These are phyloP conservation scores for Osedax frankpressi DNA, from an alignment of 2,888 invertebrate genomes.

Conservation along the genomic window DNA sequence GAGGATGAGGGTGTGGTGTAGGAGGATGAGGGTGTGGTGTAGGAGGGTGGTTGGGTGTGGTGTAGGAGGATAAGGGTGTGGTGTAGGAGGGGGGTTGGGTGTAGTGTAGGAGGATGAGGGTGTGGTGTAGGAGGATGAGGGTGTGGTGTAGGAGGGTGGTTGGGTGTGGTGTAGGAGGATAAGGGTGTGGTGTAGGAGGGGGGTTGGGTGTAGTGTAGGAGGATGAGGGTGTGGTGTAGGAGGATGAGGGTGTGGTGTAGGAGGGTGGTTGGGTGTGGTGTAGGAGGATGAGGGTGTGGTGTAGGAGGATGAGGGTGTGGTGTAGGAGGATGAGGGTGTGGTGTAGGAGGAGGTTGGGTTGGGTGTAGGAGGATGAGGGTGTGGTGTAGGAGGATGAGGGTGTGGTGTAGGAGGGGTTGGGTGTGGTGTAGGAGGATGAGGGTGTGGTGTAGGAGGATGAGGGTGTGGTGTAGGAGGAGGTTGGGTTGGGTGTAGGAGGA, in stretches of 20 bases:
- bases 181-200: not conserved
- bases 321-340: not conserved
- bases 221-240: slow-evolving; percentile 48
- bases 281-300: not conserved
- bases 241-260: no score
- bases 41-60: slow-evolving; percentile 52
- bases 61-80: not conserved
- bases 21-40: not conserved
- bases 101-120: not conserved
- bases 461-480: no score
- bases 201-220: slow-evolving; percentile 40
- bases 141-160: slow-evolving; percentile 33
- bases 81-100: no score
- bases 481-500: no score
- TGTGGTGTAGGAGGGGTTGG: not conserved
- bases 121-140: slow-evolving; percentile 49
- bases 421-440: no score
- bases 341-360: no score
- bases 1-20: not conserved
- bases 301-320: not conserved
- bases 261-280: not conserved
- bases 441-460: not conserved
- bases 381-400: not conserved
- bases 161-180: no score
- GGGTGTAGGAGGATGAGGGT: no score